Evolutionary conservation across 2,797 vertebrate species (phyloP).

Genomic region (Chaetodon trifasciatus): DNA sequence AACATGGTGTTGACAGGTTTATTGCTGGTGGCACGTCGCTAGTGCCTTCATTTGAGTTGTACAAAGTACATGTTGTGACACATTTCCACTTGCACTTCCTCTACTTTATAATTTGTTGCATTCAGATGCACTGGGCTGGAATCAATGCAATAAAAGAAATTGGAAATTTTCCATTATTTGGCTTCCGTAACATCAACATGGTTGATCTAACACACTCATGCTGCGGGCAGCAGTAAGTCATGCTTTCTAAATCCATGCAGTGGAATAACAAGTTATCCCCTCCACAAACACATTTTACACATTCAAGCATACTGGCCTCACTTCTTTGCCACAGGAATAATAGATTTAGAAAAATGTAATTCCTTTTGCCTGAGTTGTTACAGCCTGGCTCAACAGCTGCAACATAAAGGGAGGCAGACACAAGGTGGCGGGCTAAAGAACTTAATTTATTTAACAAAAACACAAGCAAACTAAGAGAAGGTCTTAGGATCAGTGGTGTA

Average conservation of each 20-base stretch:
- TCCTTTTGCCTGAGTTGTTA: slow-evolving; percentile 26
- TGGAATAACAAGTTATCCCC: not conserved
- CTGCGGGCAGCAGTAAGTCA: slow-evolving; percentile 7
- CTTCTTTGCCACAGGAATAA: not conserved
- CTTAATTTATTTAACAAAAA: too few species aligned
- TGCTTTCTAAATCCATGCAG: slow-evolving; percentile 44
- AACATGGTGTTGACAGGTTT: slow-evolving; percentile 37
- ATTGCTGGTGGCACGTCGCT: slow-evolving; percentile 37
- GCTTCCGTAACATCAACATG: slow-evolving; percentile 11
- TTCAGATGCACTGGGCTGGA: slow-evolving; percentile 26
- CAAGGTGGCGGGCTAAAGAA: too few species aligned
- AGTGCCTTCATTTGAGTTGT: slow-evolving; percentile 45
- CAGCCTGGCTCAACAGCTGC: too few species aligned
- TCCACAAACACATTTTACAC: not conserved
- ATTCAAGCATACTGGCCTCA: slow-evolving; percentile 7
- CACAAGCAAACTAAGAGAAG: too few species aligned
- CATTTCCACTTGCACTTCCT: slow-evolving; percentile 20
- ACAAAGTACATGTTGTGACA: slow-evolving; percentile 28
- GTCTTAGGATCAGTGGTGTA: too few species aligned
- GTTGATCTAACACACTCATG: slow-evolving; percentile 7
- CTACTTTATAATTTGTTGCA: not conserved
- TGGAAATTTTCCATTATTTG: not conserved
- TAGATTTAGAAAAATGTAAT: not conserved
- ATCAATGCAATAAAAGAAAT: slow-evolving; percentile 60
- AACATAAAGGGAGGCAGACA: too few species aligned